Conservation (phyloP, 2,797 vertebrate genomes). For the Takifugu rubripes region DNA sequence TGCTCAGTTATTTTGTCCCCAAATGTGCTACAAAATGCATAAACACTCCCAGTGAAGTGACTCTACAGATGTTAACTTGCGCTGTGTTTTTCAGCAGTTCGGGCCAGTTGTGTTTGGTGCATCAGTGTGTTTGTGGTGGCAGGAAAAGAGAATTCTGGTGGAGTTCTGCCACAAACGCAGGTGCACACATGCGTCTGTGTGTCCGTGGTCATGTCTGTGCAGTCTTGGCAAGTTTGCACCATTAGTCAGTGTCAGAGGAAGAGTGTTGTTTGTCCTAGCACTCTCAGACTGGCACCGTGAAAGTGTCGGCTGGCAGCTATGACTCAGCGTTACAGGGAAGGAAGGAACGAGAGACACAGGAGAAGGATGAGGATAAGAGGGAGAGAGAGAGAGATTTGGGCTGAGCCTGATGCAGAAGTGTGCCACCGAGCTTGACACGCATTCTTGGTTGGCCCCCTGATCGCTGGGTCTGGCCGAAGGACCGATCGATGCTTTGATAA, state of each 20-base stretch:
- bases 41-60: background rate
- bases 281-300: slow-evolving; percentile 59
- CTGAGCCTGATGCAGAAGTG: slow-evolving; percentile 48
- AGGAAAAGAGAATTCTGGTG: slow-evolving; percentile 3
- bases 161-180: background rate
- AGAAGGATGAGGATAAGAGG: slow-evolving; percentile 15
- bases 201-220: slow-evolving; percentile 38
- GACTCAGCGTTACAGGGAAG: slow-evolving; percentile 74
- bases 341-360: slow-evolving; percentile 37
- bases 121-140: slow-evolving; percentile 8
- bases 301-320: slow-evolving; percentile 77
- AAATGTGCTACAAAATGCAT: slow-evolving; percentile 6
- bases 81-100: background rate
- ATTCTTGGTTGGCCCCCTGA: slow-evolving; percentile 31
- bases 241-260: slow-evolving; percentile 64
- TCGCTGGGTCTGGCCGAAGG: slow-evolving; percentile 35
- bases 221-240: slow-evolving; percentile 52
- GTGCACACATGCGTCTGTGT: background rate
- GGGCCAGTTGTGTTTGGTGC: slow-evolving; percentile 9
- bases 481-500: slow-evolving; percentile 29
- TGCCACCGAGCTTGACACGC: slow-evolving; percentile 54
- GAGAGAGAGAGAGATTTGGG: slow-evolving; percentile 31
- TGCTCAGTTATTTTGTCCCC: slow-evolving; percentile 27
- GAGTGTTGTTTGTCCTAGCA: slow-evolving; percentile 72
- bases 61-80: background rate